Base-by-base conservation (phyloP, 2,888 invertebrate genomes). In the Penaeus monodon region DNA sequence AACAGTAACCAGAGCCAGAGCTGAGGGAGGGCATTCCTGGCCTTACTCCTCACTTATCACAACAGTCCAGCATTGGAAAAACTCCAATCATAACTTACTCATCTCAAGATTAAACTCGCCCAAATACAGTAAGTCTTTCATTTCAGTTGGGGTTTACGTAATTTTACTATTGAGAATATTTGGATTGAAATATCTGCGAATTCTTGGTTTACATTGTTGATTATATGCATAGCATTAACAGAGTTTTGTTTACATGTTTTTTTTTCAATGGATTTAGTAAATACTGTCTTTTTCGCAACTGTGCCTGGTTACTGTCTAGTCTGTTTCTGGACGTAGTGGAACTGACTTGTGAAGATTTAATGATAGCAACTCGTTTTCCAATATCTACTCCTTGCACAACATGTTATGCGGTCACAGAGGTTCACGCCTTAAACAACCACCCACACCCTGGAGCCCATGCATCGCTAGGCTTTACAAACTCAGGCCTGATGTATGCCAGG, bases 291-390 rank as follows among this genome's bases (percentile, higher is more conserved):
- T 80, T 93, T 92, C 90, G 88, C 93, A 96, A 95, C 93, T 96
- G 27, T 97, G 97, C 90, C 94, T 98, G 91, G 97, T 98, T 20
- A 96, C 98, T 0, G 93, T 99, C n/a, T 91, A 96, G 97, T 0
- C 93, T 99, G 22, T 97, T 99, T 93, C n/a, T 96, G 97, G 92
- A 97, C 98, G 0, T 99, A 88, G 94, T 99, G 82, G 96, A 97
- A 91, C 93, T 99, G 89, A 97, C 98, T 93, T 98, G 98, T 93
- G 99, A 99, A 93, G 99, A 99, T 92, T 95, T 99, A 77, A 97
- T 99, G 96, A 93, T 98, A 91, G 97, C 98, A 92, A n/a, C 93
- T 99, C 80, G 94, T 98, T 78, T 95, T 97, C 92, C 97, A 96
- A 92, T 95, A 97, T 92, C 94, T 90, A 94, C 95, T 91, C 96